A percentile compares a stretch with the other conserved stretches of the same genome.
These are phyloP conservation scores for Xerus inauris DNA, from an alignment of 2,113 vertebrate species.

Conservation along the genomic window DNA sequence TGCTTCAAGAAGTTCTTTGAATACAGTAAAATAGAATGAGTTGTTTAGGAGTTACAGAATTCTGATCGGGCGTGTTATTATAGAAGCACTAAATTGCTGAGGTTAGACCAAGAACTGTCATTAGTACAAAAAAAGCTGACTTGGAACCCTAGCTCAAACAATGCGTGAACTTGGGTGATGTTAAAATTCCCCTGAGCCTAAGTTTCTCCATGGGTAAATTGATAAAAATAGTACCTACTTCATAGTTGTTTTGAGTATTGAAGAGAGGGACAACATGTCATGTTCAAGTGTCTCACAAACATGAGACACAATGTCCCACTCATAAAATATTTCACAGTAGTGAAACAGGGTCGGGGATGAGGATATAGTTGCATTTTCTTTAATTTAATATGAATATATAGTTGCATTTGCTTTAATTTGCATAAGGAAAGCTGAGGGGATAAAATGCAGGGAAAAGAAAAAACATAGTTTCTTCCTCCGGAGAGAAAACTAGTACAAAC, in stretches of 20 bases:
- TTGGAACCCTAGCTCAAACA: neutral
- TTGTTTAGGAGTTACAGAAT: slow-evolving; percentile 8
- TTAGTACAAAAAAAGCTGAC: neutral
- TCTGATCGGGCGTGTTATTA: neutral
- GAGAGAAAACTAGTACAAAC: neutral
- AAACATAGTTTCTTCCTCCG: neutral
- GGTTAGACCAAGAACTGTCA: neutral
- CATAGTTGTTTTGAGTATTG: neutral
- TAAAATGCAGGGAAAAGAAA: neutral
- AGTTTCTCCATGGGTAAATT: neutral
- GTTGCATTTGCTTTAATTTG: slow-evolving; percentile 5
- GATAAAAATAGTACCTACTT: neutral
- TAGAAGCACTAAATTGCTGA: neutral
- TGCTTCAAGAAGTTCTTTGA: neutral
- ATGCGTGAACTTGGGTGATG: neutral
- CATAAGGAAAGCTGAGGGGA: neutral
- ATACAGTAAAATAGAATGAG: neutral
- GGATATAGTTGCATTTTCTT: neutral
- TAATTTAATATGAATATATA: neutral
- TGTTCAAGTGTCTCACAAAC: neutral
- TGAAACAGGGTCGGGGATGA: neutral
- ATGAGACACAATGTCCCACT: neutral
- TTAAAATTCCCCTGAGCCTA: neutral
- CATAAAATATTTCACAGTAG: neutral
- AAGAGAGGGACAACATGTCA: neutral